Conservation (phyloP, 2,797 vertebrate genomes). For the Acanthornis magna region DNA sequence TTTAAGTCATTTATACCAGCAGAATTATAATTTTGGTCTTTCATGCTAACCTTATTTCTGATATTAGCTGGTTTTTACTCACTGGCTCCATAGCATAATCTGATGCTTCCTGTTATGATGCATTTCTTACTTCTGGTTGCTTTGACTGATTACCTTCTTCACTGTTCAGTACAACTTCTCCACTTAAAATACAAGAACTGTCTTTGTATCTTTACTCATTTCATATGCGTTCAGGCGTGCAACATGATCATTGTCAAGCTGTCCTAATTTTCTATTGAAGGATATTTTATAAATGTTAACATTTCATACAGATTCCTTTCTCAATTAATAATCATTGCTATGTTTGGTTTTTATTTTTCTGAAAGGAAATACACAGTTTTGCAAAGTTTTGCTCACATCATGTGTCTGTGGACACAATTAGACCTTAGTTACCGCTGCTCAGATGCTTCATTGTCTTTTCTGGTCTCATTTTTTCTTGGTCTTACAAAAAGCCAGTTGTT, state of each 20-base stretch:
- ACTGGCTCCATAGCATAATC: neutral
- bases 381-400: neutral
- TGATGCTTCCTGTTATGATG: neutral
- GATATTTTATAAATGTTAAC: neutral
- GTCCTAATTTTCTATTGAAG: neutral
- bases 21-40: neutral
- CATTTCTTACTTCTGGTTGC: neutral
- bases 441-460: neutral
- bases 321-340: neutral
- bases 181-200: neutral
- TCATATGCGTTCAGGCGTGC: neutral
- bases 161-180: neutral
- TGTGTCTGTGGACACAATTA: neutral
- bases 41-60: neutral
- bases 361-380: conserved; percentile 38
- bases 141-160: neutral
- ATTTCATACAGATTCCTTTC: neutral
- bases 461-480: neutral
- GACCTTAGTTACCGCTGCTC: neutral
- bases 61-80: neutral
- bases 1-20: neutral
- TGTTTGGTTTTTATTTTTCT: neutral
- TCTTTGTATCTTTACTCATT: neutral
- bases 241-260: conserved; percentile 15
- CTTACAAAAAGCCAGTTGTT: neutral